Evolutionary conservation across 2,888 invertebrate species (phyloP).

Genomic region (Aelia acuminata): DNA sequence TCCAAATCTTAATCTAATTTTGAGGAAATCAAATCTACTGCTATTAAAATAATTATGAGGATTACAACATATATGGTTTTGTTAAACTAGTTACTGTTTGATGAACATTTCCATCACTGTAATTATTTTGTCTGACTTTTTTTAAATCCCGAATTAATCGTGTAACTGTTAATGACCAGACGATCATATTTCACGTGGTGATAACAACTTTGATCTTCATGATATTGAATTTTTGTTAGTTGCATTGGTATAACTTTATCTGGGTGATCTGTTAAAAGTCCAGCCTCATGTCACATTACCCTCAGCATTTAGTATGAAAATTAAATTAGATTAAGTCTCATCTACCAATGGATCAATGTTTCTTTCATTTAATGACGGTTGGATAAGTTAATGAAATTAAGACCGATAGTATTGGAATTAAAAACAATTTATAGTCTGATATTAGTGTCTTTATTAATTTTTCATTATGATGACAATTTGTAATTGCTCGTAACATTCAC

Average conservation of each 20-base stretch:
- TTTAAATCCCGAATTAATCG: background rate
- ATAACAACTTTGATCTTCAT: background rate
- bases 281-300: conserved; percentile 29
- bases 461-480: background rate
- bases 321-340: conserved; percentile 15
- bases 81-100: conserved; percentile 4
- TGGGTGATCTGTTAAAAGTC: background rate
- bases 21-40: background rate
- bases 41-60: background rate
- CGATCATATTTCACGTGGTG: background rate
- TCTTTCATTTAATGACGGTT: background rate
- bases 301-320: background rate
- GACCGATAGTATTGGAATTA: background rate
- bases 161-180: background rate
- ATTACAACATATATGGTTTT: background rate
- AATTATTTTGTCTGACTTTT: background rate
- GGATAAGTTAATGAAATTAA: background rate
- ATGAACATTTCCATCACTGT: conserved; percentile 7
- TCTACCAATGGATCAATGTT: background rate
- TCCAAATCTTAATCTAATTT: no score
- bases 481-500: background rate
- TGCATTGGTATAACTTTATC: background rate
- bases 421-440: background rate
- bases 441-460: background rate
- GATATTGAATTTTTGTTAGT: background rate